phyloP scores from a whole-genome alignment of 1,140 invertebrate genomes.

The Leptopilina boulardi region DNA sequence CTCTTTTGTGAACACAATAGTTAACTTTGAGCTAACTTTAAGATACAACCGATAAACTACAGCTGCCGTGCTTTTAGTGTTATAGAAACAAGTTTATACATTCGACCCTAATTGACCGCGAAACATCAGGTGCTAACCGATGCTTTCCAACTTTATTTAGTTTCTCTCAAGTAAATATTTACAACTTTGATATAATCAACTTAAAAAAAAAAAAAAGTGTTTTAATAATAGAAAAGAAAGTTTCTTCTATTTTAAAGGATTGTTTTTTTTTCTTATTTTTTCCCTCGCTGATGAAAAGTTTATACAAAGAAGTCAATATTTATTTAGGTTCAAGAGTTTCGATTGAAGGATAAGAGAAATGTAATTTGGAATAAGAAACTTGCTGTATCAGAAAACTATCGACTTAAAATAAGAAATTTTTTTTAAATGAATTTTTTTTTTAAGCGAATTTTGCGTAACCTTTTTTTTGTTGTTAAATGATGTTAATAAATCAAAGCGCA shows the following conservation, averaged over 20 bases:
- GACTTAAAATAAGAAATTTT: too few relatives aligned
- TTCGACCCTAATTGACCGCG: constrained; percentile 11
- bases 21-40: neutral
- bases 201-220: neutral
- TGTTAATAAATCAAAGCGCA: neutral
- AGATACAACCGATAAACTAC: constrained; percentile 22
- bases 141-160: neutral
- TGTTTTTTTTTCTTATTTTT: neutral
- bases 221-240: neutral
- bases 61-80: constrained; percentile 21
- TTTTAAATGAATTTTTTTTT: too few relatives aligned
- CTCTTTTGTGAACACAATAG: neutral
- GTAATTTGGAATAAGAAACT: neutral
- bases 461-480: neutral
- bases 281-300: neutral
- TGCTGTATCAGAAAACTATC: too few relatives aligned
- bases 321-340: constrained; percentile 3
- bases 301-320: neutral
- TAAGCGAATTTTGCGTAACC: too few relatives aligned
- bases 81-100: constrained; percentile 20
- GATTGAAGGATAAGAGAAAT: constrained; percentile 5
- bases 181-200: neutral
- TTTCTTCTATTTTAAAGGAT: neutral
- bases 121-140: constrained; percentile 16
- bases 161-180: constrained; percentile 13